A percentile compares a stretch with the other conserved stretches of the same genome.
Evolutionary conservation across 2,797 vertebrate species (phyloP).

Genomic region (Lepilemur ruficaudatus): DNA sequence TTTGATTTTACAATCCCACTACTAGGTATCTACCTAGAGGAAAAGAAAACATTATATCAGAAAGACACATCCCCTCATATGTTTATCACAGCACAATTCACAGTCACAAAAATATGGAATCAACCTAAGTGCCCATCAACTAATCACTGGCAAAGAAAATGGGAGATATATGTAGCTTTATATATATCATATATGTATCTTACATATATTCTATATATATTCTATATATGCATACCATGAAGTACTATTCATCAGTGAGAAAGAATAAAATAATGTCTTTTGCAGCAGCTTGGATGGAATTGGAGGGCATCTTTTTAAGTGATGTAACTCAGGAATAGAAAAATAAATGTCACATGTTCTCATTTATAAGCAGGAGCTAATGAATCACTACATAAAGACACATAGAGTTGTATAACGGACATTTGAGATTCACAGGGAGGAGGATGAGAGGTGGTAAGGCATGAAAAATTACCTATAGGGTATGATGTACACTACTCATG

Average conservation of each 20-base stretch:
- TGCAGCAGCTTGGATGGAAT: background rate
- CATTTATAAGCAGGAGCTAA: background rate
- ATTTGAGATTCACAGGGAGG: background rate
- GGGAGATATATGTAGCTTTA: no score
- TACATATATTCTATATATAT: no score
- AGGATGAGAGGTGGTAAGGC: background rate
- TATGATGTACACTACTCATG: background rate
- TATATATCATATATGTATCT: no score
- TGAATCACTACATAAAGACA: background rate
- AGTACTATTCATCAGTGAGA: background rate
- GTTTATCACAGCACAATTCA: background rate
- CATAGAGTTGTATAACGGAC: background rate
- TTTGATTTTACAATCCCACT: background rate
- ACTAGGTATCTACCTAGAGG: background rate
- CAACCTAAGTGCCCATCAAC: background rate
- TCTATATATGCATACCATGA: background rate
- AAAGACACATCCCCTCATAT: background rate
- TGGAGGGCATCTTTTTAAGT: background rate
- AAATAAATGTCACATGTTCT: background rate
- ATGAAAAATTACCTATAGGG: background rate
- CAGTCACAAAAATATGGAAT: background rate
- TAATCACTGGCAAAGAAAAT: background rate
- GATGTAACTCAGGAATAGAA: background rate
- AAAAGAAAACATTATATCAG: background rate
- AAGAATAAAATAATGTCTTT: background rate